Conservation (phyloP, 2,797 vertebrate species). For the Eidolon dupreanum region DNA sequence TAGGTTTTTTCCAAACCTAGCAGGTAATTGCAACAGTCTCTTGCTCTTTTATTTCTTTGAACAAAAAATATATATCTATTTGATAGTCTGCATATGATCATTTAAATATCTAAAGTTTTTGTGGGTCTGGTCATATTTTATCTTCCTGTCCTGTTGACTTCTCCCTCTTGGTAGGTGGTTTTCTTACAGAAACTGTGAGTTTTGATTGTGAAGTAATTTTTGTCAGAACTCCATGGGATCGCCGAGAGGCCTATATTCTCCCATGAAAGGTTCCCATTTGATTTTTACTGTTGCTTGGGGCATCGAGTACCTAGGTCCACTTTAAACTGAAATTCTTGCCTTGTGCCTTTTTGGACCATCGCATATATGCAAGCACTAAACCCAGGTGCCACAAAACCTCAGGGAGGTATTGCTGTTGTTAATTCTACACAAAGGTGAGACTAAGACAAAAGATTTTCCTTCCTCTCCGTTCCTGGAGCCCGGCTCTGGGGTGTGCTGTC, state of each 20-base stretch:
- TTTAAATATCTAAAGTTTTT: not conserved
- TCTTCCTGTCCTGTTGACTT: not conserved
- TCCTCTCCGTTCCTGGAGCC: not conserved
- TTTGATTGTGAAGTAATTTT: not conserved
- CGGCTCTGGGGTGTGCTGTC: not conserved
- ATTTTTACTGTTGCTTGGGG: not conserved
- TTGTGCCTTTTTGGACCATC: not conserved
- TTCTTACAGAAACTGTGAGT: slow-evolving; percentile 15
- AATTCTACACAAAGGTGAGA: not conserved
- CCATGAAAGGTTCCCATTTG: not conserved
- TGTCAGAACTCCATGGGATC: not conserved
- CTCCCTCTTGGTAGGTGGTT: not conserved
- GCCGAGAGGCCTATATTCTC: not conserved
- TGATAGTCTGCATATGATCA: not conserved
- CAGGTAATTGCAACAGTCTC: not conserved
- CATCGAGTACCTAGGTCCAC: not conserved
- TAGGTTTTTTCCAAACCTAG: not conserved
- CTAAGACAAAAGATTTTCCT: not conserved
- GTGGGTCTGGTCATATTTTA: slow-evolving; percentile 24
- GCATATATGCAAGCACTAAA: not conserved
- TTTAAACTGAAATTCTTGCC: slow-evolving; percentile 3
- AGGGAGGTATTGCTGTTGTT: not conserved
- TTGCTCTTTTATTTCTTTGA: slow-evolving; percentile 38
- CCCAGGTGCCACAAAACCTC: not conserved
- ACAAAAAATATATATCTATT: not conserved